Evolutionary conservation across 2,113 vertebrate species (phyloP), one percentile per base, ranked within the genome.

Genomic region (Balaenoptera acutorostrata): DNA sequence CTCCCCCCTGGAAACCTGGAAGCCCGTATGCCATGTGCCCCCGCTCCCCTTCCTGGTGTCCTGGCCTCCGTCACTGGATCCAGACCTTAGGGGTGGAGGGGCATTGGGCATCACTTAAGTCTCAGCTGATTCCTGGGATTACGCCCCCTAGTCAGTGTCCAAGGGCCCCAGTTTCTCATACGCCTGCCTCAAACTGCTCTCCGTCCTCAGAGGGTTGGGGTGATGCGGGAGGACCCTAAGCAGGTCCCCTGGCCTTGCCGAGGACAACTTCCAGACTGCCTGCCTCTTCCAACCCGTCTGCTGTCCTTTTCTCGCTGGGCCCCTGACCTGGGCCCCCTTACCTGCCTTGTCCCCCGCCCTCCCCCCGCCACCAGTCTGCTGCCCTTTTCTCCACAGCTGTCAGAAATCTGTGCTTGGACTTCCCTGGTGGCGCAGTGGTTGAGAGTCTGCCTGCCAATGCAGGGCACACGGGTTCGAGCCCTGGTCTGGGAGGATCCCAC

Each of bases 11-110:
- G 25, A 39, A 12, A 2, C n/a, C 15, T 57, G 25, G 75, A 12
- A 5, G 6, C 20, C 49, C 31, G 36, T n/a, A 8, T 9, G 63
- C 77, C 27, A 1, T 0, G 27, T 17, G 29, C 15, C 21, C 52
- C 25, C 0, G 0, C n/a, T 17, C 25, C 3, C 2, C 41, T 13
- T 15, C 13, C 41, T 29, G 68, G 41, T 8, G 39, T 8, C 33
- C 55, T 46, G 69, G 41, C 66, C 55, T 74, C 33, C 5, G 1
- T 21, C n/a, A 10, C 55, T n/a, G 55, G 2, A 2, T 20, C 21
- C n/a, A 66, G 49, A 39, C 20, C 36, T 18, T 18, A 7, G 52
- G 55, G n/a, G 8, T 4, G 6, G 78, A 23, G 8, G 41, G 10
- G 3, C 63, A 10, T 18, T 2, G 12, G 87, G n/a, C 52, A 20